Evolutionary conservation across 2,113 vertebrate species (phyloP).

Genomic region (Seriola dumerili): DNA sequence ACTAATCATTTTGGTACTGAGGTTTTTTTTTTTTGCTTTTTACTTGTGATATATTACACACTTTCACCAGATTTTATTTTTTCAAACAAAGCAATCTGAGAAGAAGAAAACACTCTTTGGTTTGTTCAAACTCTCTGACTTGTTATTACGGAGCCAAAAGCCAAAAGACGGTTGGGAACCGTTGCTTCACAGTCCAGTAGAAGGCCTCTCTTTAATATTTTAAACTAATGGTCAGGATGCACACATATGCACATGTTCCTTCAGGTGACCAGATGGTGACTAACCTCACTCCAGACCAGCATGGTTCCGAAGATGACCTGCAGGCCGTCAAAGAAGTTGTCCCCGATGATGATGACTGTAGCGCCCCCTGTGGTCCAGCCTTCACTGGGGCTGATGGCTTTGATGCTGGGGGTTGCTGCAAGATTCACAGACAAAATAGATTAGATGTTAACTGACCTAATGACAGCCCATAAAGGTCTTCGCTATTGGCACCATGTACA

Average conservation of each 20-base stretch:
- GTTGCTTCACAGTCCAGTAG: background rate
- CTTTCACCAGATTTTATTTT: background rate
- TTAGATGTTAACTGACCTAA: conserved; percentile 58
- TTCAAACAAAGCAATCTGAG: background rate
- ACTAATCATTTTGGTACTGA: background rate
- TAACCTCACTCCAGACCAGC: conserved; percentile 99
- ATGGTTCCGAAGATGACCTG: conserved; percentile 99
- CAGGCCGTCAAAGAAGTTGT: conserved; percentile 99
- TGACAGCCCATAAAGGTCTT: conserved; percentile 56
- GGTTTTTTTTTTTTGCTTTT: background rate
- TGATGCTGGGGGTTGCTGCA: conserved; percentile 94
- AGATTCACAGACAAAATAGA: conserved; percentile 57
- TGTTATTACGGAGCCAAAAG: background rate
- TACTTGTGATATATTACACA: background rate
- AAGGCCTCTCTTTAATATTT: background rate
- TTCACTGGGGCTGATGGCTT: conserved; percentile 99
- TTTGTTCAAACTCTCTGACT: no score
- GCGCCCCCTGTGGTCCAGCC: conserved; percentile 98
- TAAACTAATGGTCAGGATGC: background rate
- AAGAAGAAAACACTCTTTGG: background rate
- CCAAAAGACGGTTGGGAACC: background rate
- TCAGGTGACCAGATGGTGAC: conserved; percentile 52
- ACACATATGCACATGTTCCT: background rate
- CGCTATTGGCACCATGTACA: conserved; percentile 78
- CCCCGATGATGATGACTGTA: conserved; percentile 98